Percentiles rank a stretch among this genome's conserved stretches.
These are phyloP conservation scores for Corythornis leucogaster DNA, from an alignment of 2,797 vertebrate genomes.

Conservation along the genomic window DNA sequence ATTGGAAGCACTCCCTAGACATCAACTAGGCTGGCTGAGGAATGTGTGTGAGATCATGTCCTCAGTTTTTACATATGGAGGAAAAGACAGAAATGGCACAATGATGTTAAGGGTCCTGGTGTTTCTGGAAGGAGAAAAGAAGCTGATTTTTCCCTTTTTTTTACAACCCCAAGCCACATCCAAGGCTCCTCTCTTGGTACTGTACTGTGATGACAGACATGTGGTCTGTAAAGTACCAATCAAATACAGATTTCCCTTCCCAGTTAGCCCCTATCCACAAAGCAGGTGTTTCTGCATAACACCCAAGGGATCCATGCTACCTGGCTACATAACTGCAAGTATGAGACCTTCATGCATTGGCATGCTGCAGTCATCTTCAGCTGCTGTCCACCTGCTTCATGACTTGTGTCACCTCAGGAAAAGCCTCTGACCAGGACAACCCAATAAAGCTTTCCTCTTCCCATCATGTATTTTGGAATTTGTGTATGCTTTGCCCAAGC, in stretches of 20 bases:
- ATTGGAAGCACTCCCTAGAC: neutral
- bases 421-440: neutral
- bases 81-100: neutral
- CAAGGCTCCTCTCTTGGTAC: neutral
- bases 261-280: rapidly evolving
- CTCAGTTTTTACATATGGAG: neutral
- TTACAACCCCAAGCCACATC: neutral
- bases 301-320: rapidly evolving
- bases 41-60: neutral
- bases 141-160: neutral
- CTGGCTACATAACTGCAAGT: neutral
- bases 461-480: neutral
- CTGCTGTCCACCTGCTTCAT: neutral
- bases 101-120: neutral
- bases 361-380: neutral
- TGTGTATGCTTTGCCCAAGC: neutral
- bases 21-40: neutral
- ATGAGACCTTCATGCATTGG: rapidly evolving
- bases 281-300: neutral
- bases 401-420: neutral
- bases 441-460: neutral
- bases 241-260: neutral
- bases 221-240: neutral
- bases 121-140: neutral
- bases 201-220: rapidly evolving